Conservation (phyloP, 2,797 vertebrate species). For the Myotis planiceps region DNA sequence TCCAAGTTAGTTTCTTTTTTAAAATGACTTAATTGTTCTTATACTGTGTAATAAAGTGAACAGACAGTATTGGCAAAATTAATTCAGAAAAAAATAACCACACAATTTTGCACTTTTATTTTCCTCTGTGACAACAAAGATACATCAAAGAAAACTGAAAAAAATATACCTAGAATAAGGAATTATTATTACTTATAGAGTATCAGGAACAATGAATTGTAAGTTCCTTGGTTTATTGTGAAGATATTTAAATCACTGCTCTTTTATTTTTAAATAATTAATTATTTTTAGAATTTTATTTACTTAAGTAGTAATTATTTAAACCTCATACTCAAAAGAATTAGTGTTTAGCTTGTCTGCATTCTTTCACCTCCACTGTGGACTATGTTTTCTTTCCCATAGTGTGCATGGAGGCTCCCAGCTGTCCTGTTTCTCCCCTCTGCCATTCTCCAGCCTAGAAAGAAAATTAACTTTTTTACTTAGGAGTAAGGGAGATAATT, state of each 20-base stretch:
- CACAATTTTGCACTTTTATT: constrained; percentile 73
- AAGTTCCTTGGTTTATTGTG: constrained; percentile 46
- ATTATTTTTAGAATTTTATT: constrained; percentile 66
- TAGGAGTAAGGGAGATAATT: constrained; percentile 72
- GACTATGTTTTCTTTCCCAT: constrained; percentile 40
- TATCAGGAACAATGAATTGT: constrained; percentile 61
- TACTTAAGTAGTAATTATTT: constrained; percentile 57
- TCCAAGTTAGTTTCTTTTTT: constrained; percentile 76
- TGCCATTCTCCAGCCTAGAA: constrained; percentile 58
- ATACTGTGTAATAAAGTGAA: constrained; percentile 85
- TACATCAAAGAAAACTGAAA: constrained; percentile 78
- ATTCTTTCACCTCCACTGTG: constrained; percentile 30
- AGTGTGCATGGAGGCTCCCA: constrained; percentile 57
- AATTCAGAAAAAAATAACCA: constrained; percentile 68
- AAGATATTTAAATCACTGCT: constrained; percentile 44
- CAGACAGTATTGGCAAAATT: constrained; percentile 84
- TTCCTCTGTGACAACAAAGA: constrained; percentile 77
- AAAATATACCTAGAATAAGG: constrained; percentile 74
- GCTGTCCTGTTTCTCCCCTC: background rate
- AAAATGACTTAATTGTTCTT: constrained; percentile 85
- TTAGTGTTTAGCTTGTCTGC: background rate
- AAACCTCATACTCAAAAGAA: background rate
- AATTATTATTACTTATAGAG: constrained; percentile 69
- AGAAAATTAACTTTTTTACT: constrained; percentile 71
- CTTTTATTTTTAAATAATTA: constrained; percentile 57